Percentiles rank a stretch among this genome's conserved stretches.
Evolutionary conservation across 2,888 invertebrate genomes (phyloP).

Genomic region (Diloba caeruleocephala): DNA sequence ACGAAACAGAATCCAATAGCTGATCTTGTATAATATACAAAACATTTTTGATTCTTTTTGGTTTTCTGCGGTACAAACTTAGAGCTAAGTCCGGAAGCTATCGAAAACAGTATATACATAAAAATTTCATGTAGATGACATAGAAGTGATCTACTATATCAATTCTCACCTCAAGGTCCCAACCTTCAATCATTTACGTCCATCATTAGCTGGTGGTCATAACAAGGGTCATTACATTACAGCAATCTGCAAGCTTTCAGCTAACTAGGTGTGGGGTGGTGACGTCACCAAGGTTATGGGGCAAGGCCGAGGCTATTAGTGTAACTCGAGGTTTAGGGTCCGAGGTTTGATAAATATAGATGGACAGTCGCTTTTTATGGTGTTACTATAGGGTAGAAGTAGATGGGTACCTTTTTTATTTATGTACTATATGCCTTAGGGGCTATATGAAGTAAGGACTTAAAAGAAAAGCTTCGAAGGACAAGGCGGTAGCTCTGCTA

Average conservation of each 20-base stretch:
- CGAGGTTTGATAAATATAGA: slow-evolving; percentile 43
- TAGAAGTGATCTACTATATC: slow-evolving; percentile 3
- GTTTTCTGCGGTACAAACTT: too few species aligned
- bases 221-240: slow-evolving; percentile 45
- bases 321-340: slow-evolving; percentile 3
- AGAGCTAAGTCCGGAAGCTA: too few species aligned
- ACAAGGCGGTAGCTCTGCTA: too few species aligned
- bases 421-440: too few species aligned
- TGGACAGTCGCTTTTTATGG: slow-evolving; percentile 20
- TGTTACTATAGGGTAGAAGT: slow-evolving; percentile 10
- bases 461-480: too few species aligned
- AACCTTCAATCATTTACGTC: slow-evolving; percentile 39
- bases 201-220: slow-evolving; percentile 44
- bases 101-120: too few species aligned
- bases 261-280: slow-evolving; percentile 52
- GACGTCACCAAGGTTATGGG: slow-evolving; percentile 51
- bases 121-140: slow-evolving; percentile 19
- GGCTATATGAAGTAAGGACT: too few species aligned
- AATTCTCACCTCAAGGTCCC: slow-evolving; percentile 23
- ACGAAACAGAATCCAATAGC: too few species aligned
- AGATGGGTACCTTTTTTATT: too few species aligned
- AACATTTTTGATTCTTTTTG: too few species aligned
- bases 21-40: too few species aligned
- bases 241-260: slow-evolving; percentile 48
- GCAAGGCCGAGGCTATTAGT: slow-evolving; percentile 45